phyloP scores from a whole-genome alignment of 2,113 vertebrate genomes.

The western clawed frog (Xenopus tropicalis) region DNA sequence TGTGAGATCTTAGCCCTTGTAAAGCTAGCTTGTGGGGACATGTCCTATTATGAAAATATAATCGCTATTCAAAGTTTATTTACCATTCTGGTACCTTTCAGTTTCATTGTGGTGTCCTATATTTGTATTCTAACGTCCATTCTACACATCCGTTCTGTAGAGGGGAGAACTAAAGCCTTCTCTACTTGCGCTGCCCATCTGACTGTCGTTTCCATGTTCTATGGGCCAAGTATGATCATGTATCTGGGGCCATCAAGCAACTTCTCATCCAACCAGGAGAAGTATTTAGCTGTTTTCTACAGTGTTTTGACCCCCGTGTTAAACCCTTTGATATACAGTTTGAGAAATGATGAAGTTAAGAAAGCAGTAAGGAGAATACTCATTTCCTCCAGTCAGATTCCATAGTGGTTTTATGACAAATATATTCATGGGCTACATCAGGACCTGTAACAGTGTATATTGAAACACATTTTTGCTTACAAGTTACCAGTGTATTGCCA shows the following conservation, averaged over 20 bases:
- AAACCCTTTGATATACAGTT: slow-evolving; percentile 23
- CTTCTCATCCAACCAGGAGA: neutral
- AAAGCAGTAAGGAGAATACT: slow-evolving; percentile 47
- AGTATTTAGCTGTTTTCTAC: slow-evolving; percentile 49
- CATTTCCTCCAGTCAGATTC: neutral
- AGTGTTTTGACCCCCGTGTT: neutral
- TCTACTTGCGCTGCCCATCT: slow-evolving; percentile 9
- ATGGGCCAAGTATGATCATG: neutral
- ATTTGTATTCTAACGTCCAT: slow-evolving; percentile 9
- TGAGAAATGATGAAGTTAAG: slow-evolving; percentile 31
- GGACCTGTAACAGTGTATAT: too few relatives aligned
- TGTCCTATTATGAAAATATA: neutral
- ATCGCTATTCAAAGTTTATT: neutral
- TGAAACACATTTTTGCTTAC: too few relatives aligned
- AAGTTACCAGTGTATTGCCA: too few relatives aligned
- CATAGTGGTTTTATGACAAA: too few relatives aligned
- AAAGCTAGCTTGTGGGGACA: neutral
- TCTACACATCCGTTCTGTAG: slow-evolving; percentile 4
- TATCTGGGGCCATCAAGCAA: neutral
- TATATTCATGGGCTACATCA: slow-evolving; percentile 29
- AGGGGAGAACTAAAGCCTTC: neutral
- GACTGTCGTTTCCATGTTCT: slow-evolving; percentile 2
- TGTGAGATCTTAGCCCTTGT: slow-evolving; percentile 6
- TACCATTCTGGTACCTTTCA: neutral
- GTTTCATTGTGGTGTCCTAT: slow-evolving; percentile 6